Evolutionary conservation across 1,140 invertebrate species (phyloP).

Genomic region (Coptotermes formosanus): DNA sequence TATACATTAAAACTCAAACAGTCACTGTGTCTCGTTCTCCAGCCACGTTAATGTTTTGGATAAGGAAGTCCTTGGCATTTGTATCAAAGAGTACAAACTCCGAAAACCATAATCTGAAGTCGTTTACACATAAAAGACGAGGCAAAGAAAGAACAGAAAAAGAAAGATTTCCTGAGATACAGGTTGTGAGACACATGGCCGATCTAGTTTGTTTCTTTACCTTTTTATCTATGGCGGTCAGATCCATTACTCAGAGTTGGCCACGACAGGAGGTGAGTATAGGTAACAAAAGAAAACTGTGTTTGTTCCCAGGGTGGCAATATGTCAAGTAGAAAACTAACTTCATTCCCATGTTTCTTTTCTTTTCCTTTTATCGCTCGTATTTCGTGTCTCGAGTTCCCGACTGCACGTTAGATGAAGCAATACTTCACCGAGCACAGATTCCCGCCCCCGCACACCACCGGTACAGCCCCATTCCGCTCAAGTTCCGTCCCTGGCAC

Average conservation of each 20-base stretch:
- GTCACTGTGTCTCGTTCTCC: too few relatives aligned
- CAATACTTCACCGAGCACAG: background rate
- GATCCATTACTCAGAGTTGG: slow-evolving; percentile 1
- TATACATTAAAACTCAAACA: too few relatives aligned
- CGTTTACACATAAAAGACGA: background rate
- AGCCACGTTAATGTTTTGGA: too few relatives aligned
- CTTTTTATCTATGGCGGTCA: slow-evolving; percentile 1
- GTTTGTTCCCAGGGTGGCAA: background rate
- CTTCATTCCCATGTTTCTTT: slow-evolving; percentile 7
- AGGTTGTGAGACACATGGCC: background rate
- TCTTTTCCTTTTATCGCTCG: background rate
- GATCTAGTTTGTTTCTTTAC: background rate
- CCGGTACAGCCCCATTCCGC: too few relatives aligned
- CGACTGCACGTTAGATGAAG: background rate
- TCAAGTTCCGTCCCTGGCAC: too few relatives aligned
- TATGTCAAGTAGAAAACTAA: background rate
- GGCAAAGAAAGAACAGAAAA: background rate
- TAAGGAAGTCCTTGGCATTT: too few relatives aligned
- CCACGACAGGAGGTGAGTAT: slow-evolving; percentile 2
- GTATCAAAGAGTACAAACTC: background rate
- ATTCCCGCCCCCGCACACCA: background rate
- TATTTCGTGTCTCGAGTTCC: background rate
- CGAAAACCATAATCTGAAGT: background rate
- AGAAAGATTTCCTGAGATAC: background rate
- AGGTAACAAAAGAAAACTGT: background rate